These are phyloP conservation scores for Drosophila arawakana DNA, from an alignment of 1,140 invertebrate species.

Conservation along the genomic window DNA sequence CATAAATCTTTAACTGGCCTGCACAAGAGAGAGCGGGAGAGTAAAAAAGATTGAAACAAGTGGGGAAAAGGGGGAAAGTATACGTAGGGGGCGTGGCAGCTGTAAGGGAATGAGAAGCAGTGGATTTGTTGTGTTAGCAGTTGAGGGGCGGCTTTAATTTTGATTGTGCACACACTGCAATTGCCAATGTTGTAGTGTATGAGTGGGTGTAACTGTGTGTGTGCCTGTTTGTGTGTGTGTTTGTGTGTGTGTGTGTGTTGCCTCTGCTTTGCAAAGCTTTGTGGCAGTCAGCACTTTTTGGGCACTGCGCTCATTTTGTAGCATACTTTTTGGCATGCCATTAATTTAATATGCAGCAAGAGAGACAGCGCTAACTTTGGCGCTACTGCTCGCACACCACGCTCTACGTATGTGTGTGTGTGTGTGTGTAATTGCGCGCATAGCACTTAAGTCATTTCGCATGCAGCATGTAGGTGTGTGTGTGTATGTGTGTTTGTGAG, in stretches of 20 bases:
- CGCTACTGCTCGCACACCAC: conserved; percentile 28
- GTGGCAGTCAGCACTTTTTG: conserved; percentile 49
- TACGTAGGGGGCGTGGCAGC: neutral
- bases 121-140: conserved; percentile 1
- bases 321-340: conserved; percentile 71
- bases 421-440: conserved; percentile 51
- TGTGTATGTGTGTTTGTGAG: conserved; percentile 21
- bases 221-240: conserved; percentile 10
- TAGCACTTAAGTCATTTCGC: conserved; percentile 55
- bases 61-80: neutral
- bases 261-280: conserved; percentile 34
- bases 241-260: conserved; percentile 17
- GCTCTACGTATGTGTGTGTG: conserved; percentile 12
- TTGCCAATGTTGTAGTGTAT: conserved; percentile 6
- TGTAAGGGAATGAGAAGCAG: neutral
- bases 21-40: neutral
- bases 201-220: conserved; percentile 13
- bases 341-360: conserved; percentile 72
- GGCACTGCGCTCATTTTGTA: conserved; percentile 42
- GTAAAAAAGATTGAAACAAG: neutral
- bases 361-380: neutral
- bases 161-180: conserved; percentile 52
- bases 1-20: conserved; percentile 79
- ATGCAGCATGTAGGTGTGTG: neutral
- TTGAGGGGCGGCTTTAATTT: conserved; percentile 40